Evolutionary conservation across 2,888 invertebrate species (phyloP).

Genomic region (Perizoma affinitatum): DNA sequence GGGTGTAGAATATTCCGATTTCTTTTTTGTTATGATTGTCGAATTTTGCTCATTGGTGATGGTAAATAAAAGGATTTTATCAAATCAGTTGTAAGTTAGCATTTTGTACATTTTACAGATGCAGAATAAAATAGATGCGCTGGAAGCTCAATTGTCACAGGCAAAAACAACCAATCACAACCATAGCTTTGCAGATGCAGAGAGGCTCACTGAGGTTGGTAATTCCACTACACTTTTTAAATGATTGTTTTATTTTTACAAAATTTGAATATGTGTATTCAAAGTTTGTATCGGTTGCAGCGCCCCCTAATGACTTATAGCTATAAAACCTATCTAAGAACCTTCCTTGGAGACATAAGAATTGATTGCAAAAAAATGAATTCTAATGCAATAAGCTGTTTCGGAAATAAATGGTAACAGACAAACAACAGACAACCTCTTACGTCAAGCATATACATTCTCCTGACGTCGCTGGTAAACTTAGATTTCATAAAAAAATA

Average conservation of each 20-base stretch:
- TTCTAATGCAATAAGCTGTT: too few relatives aligned
- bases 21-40: neutral
- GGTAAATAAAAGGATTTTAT: slow-evolving; percentile 36
- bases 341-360: too few relatives aligned
- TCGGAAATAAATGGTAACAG: too few relatives aligned
- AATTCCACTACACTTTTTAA: neutral
- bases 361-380: too few relatives aligned
- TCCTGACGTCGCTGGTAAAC: too few relatives aligned
- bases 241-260: too few relatives aligned
- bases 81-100: neutral
- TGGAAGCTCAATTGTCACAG: slow-evolving; percentile 74
- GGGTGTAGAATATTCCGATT: neutral
- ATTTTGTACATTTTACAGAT: slow-evolving; percentile 57
- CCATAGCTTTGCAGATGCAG: slow-evolving; percentile 69
- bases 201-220: slow-evolving; percentile 67
- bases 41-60: slow-evolving; percentile 43
- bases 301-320: too few relatives aligned
- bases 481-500: slow-evolving; percentile 15
- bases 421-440: too few relatives aligned
- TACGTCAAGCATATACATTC: too few relatives aligned
- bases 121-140: slow-evolving; percentile 77
- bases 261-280: too few relatives aligned
- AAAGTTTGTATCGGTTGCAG: too few relatives aligned
- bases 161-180: slow-evolving; percentile 59
- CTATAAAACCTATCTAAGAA: too few relatives aligned